Base-by-base conservation (phyloP, 2,797 vertebrate species). In the Rhinogobio ventralis region DNA sequence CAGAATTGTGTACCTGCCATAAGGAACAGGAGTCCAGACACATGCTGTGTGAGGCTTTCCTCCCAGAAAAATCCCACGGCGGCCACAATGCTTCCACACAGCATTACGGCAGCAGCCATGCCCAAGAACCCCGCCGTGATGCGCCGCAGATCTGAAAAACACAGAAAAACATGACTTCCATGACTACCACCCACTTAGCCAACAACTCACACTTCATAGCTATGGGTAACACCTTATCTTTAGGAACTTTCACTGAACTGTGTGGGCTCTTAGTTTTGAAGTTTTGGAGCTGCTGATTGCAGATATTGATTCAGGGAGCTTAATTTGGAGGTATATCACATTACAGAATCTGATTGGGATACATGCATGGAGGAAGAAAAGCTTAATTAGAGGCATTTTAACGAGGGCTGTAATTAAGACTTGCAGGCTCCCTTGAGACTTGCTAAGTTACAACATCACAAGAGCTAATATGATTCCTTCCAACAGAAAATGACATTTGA, bases 21-120 rank as follows among this genome's bases (percentile, higher is more conserved):
- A 83, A 97, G 94, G 94, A 97, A 96, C 17, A 97, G 94, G 19
- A 97, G 94, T 45, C 96, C 96, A 1, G 96, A 95, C 68, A 97
- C 88, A 0, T 96, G 95, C 89, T 96, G 96, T 0, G 95, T 97
- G 88, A 97, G 93, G 89, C 94, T 96, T 79, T 97, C 95, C 89
- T 98, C 96, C 95, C 95, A 96, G 93, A 97, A 96, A 92, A 96
- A 98, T 2, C 96, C 96, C 14, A 96, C 95, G 0, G 92, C 92
- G 6, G 93, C 95, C 86, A 97, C 93, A 0, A 96, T 94, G 88
- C 94, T 96, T 6, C 96, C 93, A 0, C 96, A 97, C 78, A 96
- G 93, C 86, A 97, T 91, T 67, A 96, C 95, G 0, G 96, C 96
- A 0, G 95, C 95, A 0, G 97, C 95, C 95, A 95, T 97, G 46